Conservation (phyloP, 2,797 vertebrate genomes). For the Onychomys leucogaster region DNA sequence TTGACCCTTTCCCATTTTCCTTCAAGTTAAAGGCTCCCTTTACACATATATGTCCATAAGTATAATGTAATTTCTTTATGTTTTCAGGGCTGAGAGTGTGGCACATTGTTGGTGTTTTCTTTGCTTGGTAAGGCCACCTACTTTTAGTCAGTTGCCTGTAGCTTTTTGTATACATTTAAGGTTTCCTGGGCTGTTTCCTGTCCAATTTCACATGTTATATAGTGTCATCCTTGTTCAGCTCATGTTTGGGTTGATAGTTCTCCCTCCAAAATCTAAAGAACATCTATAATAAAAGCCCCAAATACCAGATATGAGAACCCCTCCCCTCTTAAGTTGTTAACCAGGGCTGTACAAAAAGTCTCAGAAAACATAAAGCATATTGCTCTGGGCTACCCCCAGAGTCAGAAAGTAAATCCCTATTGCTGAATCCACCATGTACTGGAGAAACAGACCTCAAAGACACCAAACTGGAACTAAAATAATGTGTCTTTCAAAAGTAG, state of each 20-base stretch:
- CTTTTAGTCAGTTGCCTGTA: not conserved
- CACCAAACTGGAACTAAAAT: not conserved
- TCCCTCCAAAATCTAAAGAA: not conserved
- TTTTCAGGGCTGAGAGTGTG: not conserved
- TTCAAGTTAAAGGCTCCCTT: not conserved
- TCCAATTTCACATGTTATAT: no score
- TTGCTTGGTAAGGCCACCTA: not conserved
- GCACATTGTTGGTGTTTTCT: not conserved
- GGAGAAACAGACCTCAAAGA: not conserved
- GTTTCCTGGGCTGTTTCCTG: accelerated
- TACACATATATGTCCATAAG: no score
- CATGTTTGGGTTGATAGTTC: not conserved
- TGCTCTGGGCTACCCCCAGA: not conserved
- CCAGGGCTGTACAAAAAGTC: no score
- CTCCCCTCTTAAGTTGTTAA: not conserved
- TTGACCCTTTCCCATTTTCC: no score
- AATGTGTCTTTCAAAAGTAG: not conserved
- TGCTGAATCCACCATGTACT: not conserved
- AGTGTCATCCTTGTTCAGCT: not conserved
- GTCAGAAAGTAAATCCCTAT: no score
- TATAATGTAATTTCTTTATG: not conserved
- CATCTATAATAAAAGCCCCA: not conserved
- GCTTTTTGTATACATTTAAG: no score
- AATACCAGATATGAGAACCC: not conserved
- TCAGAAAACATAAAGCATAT: not conserved